phyloP scores from a whole-genome alignment of 2,797 vertebrate species.

The Myioborus melanocephalus region DNA sequence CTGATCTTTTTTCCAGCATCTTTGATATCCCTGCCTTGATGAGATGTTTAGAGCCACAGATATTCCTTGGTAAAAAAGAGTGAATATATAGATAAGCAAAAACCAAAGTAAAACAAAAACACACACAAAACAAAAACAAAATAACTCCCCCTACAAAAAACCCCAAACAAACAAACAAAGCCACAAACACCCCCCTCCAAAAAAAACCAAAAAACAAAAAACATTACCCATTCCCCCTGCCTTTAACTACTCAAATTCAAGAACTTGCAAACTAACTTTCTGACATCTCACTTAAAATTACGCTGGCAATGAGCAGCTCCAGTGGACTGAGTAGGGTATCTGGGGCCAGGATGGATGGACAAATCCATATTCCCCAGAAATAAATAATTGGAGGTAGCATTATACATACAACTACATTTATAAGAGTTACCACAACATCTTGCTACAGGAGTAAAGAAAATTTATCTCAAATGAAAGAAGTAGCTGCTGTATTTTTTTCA shows the following conservation, averaged over 20 bases:
- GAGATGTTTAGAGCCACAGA: background rate
- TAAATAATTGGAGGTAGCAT: background rate
- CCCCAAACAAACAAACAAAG: background rate
- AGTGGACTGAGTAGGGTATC: background rate
- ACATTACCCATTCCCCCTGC: fast-evolving
- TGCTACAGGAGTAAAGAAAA: background rate
- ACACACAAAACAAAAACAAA: background rate
- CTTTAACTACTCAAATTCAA: background rate
- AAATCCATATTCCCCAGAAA: background rate
- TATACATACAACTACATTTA: background rate
- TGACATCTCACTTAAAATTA: background rate
- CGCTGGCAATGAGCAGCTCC: background rate
- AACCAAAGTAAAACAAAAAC: background rate
- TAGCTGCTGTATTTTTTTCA: background rate
- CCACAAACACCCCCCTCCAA: fast-evolving
- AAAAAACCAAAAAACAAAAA: background rate
- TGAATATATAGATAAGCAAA: background rate
- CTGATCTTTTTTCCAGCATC: background rate
- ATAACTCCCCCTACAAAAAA: background rate
- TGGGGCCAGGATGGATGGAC: background rate
- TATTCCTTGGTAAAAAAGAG: background rate
- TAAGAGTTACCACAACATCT: background rate
- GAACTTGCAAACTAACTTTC: background rate
- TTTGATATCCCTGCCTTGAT: background rate
- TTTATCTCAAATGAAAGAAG: background rate